Evolutionary conservation across 2,888 invertebrate genomes (phyloP), one percentile per base, ranked within the genome.

Genomic region (Latheticus oryzae): DNA sequence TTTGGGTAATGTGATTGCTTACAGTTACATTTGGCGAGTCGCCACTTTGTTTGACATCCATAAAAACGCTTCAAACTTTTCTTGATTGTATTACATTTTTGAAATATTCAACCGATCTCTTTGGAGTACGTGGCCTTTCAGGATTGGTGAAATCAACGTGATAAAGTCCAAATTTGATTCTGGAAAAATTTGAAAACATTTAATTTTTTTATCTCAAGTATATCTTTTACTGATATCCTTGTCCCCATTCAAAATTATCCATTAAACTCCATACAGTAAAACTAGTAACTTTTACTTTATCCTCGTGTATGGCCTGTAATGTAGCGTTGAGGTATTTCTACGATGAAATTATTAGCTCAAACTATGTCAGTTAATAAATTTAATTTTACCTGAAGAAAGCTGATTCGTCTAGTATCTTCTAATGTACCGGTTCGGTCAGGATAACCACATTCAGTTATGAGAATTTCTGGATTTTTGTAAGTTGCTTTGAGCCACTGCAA

Each of bases 91-190:
- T 80, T 13, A 87, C 78, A 40, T 82, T 75, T 64, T 82, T 83
- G 73, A 82, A 85, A 65, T 84, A 80, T 28, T 75, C 68, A 0
- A 83, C 83, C 0, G 90, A 91, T 33, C 81, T 81, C 72, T 90
- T 87, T 0, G 87, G 83, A 0, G 81, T 85, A 62, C 91, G 81
- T 1, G 83, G 80, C 58, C 85, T 82, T 0, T 82, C 78, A 0
- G 83, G 79, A 64, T 83, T 83, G 1, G 78, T 73, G 71, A 87
- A 88, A 71, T 91, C 85, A 0, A 91, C 87, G 65, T 84, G 79
- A 65, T 86, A 87, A 0, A 91, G 66, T 2, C 91, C 91, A 74
- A 88, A 90, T 71, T 82, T 84, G 62, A 83, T 81, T n/a, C 87
- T 88, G 83, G n/a, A n/a, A n/a, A 82, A 52, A 38, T 17, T 3